Evolutionary conservation across 2,888 invertebrate species (phyloP).

Genomic region (Lysandra coridon): DNA sequence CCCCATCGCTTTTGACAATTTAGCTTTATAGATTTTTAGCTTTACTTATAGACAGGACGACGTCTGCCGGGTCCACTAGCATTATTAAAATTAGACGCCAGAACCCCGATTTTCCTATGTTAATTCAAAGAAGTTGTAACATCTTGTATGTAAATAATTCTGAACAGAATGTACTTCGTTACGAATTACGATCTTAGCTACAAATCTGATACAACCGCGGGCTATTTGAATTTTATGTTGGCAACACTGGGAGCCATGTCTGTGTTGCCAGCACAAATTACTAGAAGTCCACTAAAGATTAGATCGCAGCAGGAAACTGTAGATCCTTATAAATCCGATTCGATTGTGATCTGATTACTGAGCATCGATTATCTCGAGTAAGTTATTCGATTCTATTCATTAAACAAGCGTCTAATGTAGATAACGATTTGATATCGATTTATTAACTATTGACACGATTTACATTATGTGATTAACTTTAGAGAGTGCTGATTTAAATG

Average conservation of each 20-base stretch:
- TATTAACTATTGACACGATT: constrained; percentile 63
- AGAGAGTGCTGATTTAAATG: constrained; percentile 13
- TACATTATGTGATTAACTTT: constrained; percentile 45
- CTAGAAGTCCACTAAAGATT: constrained; percentile 46
- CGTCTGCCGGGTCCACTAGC: no score
- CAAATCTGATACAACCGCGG: constrained; percentile 29
- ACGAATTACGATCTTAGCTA: constrained; percentile 1
- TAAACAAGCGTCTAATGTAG: constrained; percentile 64
- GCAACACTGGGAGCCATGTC: constrained; percentile 33
- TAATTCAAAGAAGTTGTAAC: no score
- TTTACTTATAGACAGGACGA: no score
- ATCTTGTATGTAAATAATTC: no score
- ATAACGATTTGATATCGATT: constrained; percentile 69
- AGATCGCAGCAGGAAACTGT: constrained; percentile 58
- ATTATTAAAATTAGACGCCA: no score
- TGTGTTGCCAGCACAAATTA: constrained; percentile 45
- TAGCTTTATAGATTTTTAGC: no score
- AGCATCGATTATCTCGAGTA: constrained; percentile 78
- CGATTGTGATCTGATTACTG: constrained; percentile 73
- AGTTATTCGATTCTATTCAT: constrained; percentile 76
- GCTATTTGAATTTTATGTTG: constrained; percentile 33
- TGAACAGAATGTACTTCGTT: background rate
- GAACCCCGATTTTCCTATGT: no score
- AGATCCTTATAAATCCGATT: constrained; percentile 73
- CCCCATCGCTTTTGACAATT: no score